Evolutionary conservation across 2,797 vertebrate genomes (phyloP).

Genomic region (Intellagama lesueurii): DNA sequence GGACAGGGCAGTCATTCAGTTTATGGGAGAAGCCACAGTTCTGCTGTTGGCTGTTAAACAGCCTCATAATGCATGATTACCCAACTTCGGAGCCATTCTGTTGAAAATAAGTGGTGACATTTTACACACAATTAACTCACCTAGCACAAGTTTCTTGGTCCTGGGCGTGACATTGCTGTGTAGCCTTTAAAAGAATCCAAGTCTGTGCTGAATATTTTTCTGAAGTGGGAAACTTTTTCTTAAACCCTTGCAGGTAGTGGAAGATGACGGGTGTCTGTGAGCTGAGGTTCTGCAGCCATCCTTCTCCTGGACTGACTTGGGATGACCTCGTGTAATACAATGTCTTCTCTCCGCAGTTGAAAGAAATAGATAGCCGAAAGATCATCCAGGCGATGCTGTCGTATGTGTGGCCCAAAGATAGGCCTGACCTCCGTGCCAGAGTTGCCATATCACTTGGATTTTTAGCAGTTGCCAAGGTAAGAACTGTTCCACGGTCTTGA

Average conservation of each 20-base stretch:
- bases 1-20: neutral
- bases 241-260: neutral
- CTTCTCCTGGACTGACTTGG: constrained; percentile 19
- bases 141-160: constrained; percentile 63
- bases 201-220: constrained; percentile 45
- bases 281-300: neutral
- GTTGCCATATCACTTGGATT: constrained; percentile 90
- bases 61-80: constrained; percentile 54
- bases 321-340: neutral
- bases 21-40: constrained; percentile 27
- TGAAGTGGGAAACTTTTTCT: constrained; percentile 31
- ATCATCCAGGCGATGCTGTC: constrained; percentile 93
- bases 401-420: constrained; percentile 95
- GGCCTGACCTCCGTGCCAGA: constrained; percentile 92
- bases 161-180: constrained; percentile 45
- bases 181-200: constrained; percentile 46
- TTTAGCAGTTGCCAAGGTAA: constrained; percentile 93
- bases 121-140: constrained; percentile 65
- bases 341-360: constrained; percentile 81
- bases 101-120: constrained; percentile 65
- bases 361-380: constrained; percentile 87
- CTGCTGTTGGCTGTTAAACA: constrained; percentile 56
- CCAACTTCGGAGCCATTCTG: constrained; percentile 55
- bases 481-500: neutral
- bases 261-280: neutral